Evolutionary conservation across 2,797 vertebrate genomes (phyloP).

Genomic region (Staurois parvus): DNA sequence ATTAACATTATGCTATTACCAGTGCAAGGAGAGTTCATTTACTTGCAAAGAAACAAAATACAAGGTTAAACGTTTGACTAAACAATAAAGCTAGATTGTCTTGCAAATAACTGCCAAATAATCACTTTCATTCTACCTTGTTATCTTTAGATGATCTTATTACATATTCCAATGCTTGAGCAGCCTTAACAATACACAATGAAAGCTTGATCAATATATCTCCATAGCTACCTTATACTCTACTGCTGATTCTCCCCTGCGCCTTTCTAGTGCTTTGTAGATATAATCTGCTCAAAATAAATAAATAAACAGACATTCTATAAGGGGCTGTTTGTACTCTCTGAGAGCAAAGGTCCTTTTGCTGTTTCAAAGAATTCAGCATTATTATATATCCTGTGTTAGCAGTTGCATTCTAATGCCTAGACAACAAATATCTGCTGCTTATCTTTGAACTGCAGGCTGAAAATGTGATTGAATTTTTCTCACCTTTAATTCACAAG

Average conservation of each 20-base stretch:
- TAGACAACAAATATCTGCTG: neutral
- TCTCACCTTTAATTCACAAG: neutral
- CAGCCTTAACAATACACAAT: slow-evolving; percentile 10
- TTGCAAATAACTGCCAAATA: slow-evolving; percentile 12
- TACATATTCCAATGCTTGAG: slow-evolving; percentile 8
- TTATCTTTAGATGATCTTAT: slow-evolving; percentile 24
- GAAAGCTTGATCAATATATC: slow-evolving; percentile 48
- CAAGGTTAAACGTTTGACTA: slow-evolving; percentile 12
- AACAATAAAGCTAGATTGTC: slow-evolving; percentile 13
- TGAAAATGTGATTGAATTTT: slow-evolving; percentile 1
- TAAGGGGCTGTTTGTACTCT: neutral
- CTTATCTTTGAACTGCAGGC: neutral
- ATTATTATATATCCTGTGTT: neutral
- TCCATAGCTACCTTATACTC: slow-evolving; percentile 38
- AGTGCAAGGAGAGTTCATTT: slow-evolving; percentile 9
- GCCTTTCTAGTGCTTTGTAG: neutral
- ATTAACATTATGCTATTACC: neutral
- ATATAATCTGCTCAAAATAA: neutral
- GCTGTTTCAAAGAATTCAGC: neutral
- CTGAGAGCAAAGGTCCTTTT: neutral
- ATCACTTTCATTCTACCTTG: slow-evolving; percentile 5
- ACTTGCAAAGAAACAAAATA: slow-evolving; percentile 5
- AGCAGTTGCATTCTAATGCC: slow-evolving; percentile 5
- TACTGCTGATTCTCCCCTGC: neutral
- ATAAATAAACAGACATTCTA: slow-evolving; percentile 3